Percentiles rank a stretch among this genome's conserved stretches.
phyloP scores from a whole-genome alignment of 2,888 invertebrate genomes.

The Limenitis camilla region DNA sequence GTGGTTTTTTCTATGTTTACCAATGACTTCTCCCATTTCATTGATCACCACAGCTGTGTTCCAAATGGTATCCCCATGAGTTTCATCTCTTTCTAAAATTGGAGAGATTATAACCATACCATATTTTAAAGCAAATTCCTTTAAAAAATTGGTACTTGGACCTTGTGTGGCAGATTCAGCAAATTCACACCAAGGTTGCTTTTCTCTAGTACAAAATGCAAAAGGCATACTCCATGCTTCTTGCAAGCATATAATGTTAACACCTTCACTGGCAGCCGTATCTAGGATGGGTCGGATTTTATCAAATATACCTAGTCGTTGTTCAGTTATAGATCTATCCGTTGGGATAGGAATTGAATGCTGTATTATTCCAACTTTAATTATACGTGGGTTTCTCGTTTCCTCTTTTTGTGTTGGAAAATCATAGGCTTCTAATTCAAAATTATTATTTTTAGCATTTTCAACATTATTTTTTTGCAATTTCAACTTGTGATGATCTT shows the following conservation, averaged over 20 bases:
- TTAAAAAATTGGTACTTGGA: constrained; percentile 86
- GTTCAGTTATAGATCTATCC: constrained; percentile 80
- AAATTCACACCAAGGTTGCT: constrained; percentile 97
- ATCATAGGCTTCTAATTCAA: constrained; percentile 85
- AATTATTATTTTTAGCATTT: constrained; percentile 69
- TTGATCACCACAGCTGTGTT: constrained; percentile 96
- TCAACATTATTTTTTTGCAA: constrained; percentile 63
- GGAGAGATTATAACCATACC: constrained; percentile 97
- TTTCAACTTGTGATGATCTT: constrained; percentile 68
- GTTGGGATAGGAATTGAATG: constrained; percentile 87
- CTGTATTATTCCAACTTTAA: constrained; percentile 91
- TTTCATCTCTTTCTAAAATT: constrained; percentile 93
- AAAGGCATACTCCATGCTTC: constrained; percentile 99
- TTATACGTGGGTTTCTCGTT: constrained; percentile 79
- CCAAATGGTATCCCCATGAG: constrained; percentile 92
- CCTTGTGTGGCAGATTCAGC: constrained; percentile 93
- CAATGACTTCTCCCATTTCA: constrained; percentile 87
- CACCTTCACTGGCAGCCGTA: constrained; percentile 83
- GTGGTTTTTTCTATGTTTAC: constrained; percentile 98
- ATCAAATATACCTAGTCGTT: constrained; percentile 84
- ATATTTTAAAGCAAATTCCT: constrained; percentile 83
- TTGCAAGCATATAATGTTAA: constrained; percentile 94
- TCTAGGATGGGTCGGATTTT: constrained; percentile 84
- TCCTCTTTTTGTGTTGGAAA: constrained; percentile 82
- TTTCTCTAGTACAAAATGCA: constrained; percentile 97